Percentiles rank a stretch among this genome's conserved stretches.
Evolutionary conservation across 2,113 vertebrate genomes (phyloP).

Genomic region (Corvus cornix): DNA sequence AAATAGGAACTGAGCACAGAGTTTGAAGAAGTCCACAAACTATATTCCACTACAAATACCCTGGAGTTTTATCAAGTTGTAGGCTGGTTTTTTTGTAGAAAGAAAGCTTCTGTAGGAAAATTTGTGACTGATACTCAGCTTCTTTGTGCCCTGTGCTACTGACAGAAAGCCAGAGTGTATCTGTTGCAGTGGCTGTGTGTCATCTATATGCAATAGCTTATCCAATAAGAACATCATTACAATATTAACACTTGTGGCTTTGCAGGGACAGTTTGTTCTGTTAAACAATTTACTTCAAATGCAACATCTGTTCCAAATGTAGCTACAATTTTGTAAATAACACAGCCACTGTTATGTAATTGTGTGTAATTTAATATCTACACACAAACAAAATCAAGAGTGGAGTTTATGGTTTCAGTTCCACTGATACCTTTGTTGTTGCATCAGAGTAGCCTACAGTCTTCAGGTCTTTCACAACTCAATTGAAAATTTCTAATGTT

Average conservation of each 20-base stretch:
- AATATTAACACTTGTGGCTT: not conserved
- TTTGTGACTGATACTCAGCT: not conserved
- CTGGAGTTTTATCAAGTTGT: not conserved
- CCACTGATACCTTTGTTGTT: not conserved
- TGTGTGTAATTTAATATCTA: not conserved
- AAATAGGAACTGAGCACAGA: not conserved
- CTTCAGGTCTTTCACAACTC: not conserved
- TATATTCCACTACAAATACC: not conserved
- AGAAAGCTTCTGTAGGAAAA: not conserved
- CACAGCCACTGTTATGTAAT: not conserved
- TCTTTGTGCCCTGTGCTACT: not conserved
- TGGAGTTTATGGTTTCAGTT: not conserved
- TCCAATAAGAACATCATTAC: not conserved
- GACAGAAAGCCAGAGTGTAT: not conserved
- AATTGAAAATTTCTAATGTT: not conserved
- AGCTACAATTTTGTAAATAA: not conserved
- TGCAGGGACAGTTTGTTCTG: not conserved
- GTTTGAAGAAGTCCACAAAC: not conserved
- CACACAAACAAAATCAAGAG: not conserved
- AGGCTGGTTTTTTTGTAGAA: not conserved
- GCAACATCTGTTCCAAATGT: not conserved
- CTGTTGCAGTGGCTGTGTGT: not conserved
- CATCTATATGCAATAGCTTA: not conserved
- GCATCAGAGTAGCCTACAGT: not conserved
- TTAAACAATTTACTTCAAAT: not conserved